Percentiles rank a stretch among this genome's conserved stretches.
Evolutionary conservation across 2,888 invertebrate species (phyloP).

Genomic region (Athalia rosae): DNA sequence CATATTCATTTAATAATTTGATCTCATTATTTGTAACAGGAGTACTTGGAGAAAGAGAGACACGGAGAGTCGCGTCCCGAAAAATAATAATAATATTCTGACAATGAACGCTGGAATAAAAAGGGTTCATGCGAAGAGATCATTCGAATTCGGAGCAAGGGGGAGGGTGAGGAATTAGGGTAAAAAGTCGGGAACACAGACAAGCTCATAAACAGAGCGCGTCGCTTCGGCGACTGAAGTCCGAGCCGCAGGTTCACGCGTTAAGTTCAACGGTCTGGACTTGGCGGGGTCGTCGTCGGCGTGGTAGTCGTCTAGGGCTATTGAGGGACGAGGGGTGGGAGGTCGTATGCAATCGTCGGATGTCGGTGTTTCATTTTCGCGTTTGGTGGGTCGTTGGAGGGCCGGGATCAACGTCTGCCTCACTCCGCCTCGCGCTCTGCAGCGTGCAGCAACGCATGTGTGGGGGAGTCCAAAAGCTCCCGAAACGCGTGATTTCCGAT

Average conservation of each 20-base stretch:
- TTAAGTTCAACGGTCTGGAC: slow-evolving; percentile 35
- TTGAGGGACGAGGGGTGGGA: neutral
- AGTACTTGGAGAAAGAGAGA: too few species aligned
- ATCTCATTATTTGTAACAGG: too few species aligned
- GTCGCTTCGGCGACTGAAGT: slow-evolving; percentile 10
- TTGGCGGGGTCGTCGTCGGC: slow-evolving; percentile 16
- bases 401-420: slow-evolving; percentile 8
- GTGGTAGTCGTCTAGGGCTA: neutral
- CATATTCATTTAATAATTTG: too few species aligned
- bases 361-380: neutral
- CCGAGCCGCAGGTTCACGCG: slow-evolving; percentile 19
- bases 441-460: slow-evolving; percentile 38
- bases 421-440: slow-evolving; percentile 35
- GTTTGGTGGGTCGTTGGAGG: neutral
- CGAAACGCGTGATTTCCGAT: neutral
- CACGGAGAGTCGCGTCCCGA: too few species aligned
- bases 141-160: slow-evolving; percentile 1
- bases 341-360: neutral
- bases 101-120: neutral
- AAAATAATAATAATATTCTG: too few species aligned
- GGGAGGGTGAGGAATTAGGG: neutral
- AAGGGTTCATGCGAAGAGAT: neutral
- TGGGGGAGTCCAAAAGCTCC: neutral
- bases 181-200: neutral
- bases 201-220: neutral